Evolutionary conservation across 2,797 vertebrate species (phyloP).

Genomic region (Darevskia mixta): DNA sequence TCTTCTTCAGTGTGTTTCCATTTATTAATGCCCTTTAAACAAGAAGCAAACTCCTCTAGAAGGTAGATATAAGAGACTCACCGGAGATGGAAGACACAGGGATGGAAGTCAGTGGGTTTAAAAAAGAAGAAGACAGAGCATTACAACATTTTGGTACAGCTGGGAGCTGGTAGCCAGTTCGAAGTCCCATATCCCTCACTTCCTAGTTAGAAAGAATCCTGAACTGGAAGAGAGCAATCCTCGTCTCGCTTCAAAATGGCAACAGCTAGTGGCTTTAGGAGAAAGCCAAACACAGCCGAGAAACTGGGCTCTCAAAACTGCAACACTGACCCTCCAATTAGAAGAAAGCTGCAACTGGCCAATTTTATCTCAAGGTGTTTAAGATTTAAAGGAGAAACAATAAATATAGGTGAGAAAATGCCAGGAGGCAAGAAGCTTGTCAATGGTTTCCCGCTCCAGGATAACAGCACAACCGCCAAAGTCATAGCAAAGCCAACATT

Average conservation of each 20-base stretch:
- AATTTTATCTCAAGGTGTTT: slow-evolving; percentile 12
- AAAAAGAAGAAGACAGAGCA: not conserved
- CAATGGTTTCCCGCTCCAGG: not conserved
- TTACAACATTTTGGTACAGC: not conserved
- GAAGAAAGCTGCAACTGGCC: not conserved
- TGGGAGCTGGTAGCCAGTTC: slow-evolving; percentile 28
- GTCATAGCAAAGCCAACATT: not conserved
- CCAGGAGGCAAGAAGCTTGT: not conserved
- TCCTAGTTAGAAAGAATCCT: slow-evolving; percentile 33
- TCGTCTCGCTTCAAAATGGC: not conserved
- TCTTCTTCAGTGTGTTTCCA: slow-evolving; percentile 11
- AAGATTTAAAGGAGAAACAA: not conserved
- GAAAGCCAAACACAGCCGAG: not conserved
- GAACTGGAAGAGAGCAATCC: not conserved
- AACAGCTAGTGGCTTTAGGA: slow-evolving; percentile 23
- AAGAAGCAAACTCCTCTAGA: slow-evolving; percentile 32
- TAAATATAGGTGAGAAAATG: not conserved
- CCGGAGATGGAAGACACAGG: not conserved
- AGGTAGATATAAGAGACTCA: slow-evolving; percentile 15
- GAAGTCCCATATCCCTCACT: not conserved
- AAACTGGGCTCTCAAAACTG: slow-evolving; percentile 11
- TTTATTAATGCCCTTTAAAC: slow-evolving; percentile 37
- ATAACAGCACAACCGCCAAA: not conserved
- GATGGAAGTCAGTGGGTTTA: slow-evolving; percentile 37
- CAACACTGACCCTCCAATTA: not conserved